Conservation (phyloP, 2,888 invertebrate species). For the Pseudococcus longispinus region DNA sequence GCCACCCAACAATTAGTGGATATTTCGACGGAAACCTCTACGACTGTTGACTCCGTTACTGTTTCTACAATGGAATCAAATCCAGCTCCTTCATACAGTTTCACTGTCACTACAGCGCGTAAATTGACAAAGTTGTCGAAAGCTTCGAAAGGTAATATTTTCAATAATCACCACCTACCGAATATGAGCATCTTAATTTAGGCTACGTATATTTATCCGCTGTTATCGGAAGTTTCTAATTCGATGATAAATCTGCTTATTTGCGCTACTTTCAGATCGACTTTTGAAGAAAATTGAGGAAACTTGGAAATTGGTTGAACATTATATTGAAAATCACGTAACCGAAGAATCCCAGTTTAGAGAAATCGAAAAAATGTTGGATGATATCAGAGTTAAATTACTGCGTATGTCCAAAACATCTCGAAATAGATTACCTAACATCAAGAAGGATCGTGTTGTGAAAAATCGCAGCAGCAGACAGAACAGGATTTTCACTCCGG, state of each 20-base stretch:
- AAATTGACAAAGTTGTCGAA: background rate
- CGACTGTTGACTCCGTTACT: background rate
- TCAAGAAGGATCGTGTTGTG: background rate
- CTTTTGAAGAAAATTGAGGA: background rate
- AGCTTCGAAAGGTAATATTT: background rate
- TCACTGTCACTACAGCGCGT: background rate
- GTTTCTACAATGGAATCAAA: background rate
- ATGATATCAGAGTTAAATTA: background rate
- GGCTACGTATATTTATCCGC: background rate
- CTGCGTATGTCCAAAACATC: background rate
- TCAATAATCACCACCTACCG: no score
- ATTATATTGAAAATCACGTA: background rate
- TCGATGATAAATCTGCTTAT: background rate
- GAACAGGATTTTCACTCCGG: background rate
- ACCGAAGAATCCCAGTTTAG: background rate
- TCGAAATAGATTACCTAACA: background rate
- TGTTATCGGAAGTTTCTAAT: background rate
- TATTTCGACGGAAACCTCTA: background rate
- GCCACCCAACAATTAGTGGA: background rate
- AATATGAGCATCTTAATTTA: background rate
- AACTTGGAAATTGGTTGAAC: background rate
- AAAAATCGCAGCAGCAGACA: background rate
- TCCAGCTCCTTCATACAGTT: background rate
- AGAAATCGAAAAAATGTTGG: background rate
- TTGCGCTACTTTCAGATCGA: background rate